Base-by-base conservation (phyloP, 2,113 vertebrate genomes). In the Gnathonemus longibarbis region DNA sequence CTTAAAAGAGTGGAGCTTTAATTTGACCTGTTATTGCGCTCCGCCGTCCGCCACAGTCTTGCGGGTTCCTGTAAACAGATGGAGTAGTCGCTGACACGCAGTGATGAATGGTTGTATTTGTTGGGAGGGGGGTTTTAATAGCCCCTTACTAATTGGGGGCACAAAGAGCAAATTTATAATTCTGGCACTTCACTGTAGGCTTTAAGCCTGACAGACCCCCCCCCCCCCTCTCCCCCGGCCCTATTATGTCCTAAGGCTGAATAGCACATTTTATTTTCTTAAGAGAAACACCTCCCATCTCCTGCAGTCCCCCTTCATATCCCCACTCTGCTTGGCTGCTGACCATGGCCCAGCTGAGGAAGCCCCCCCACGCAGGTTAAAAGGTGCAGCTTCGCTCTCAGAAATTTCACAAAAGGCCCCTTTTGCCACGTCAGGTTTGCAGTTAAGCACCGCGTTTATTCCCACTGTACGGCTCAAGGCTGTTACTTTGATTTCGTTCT, bases 71-170 rank as follows among this genome's bases (percentile, higher is more conserved):
- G 94, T 96, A 97, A 96, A 96, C 97, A 94, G 95, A 93, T 94
- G 92, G 95, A 96, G 95, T 96, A 96, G 95, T 96, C 96, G 94
- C 92, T 96, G 97, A 96, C 97, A 96, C 96, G 94, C 94, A 89
- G 96, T 99, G 98, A 99, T 98, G 97, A 97, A 99, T 99, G 96
- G 96, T 96, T 97, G 96, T 96, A 95, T 97, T 98, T 96, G 96
- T 96, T 96, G 95, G 96, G 96, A 95, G 96, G 96, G 95, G 96
- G 96, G 7, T 98, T 98, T 98, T 97, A 98, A 97, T 97, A 96
- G 97, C 96, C 96, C 96, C 96, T 95, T 96, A 95, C 97, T 98
- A 98, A 98, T 98, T 98, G 97, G 96, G 94, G 95, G 95, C 96
- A 95, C 96, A 95, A 92, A 93, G 97, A 97, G 97, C 97, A 96